Base-by-base conservation (phyloP, 2,888 invertebrate species). In the Cryptus armator region DNA sequence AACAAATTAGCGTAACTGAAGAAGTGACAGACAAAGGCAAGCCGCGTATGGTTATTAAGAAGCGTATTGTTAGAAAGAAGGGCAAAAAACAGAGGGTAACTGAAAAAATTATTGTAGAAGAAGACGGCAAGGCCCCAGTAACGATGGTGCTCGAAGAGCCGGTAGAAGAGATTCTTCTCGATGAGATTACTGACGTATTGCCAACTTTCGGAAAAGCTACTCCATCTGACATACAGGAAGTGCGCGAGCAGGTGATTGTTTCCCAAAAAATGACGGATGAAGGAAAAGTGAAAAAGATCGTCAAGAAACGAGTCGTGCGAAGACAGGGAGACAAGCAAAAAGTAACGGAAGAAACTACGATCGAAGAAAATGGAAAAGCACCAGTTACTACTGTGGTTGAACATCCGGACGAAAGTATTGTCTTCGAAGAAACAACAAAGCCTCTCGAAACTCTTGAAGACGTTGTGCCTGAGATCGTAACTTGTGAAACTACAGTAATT, bases 321-420 rank as follows among this genome's bases (percentile, higher is more conserved):
- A 90, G 92, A n/a, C 92, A 90, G 37, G 91, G 88, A 14, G 83
- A 86, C 19, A 88, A 88, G 19, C 89, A 89, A 79, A 88, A 90
- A 81, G 89, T 90, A 1, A 91, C 90, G 0, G 89, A 91, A 86
- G 89, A 91, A 46, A 89, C 91, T 9, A 90, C 89, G 56, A 89
- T 92, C 48, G 89, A 92, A 83, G 90, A 92, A 90, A 89, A 91
- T 87, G 91, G 90, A 62, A 86, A 91, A 86, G 83, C 90, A 88
- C 92, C 91, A 9, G 89, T 94, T 89, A 91, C 94, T 76, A 87
- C 94, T 4, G 93, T 94, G 86, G 90, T 94, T 59, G 92, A 90
- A 83, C 91, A 83, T 53, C 91, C 91, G 53, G 89, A 86, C 19
- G 89, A 87, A 29, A 82, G 76, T 81, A 51, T 86, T 0, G 74